phyloP scores from a whole-genome alignment of 2,797 vertebrate species.

The Tachyglossus aculeatus region DNA sequence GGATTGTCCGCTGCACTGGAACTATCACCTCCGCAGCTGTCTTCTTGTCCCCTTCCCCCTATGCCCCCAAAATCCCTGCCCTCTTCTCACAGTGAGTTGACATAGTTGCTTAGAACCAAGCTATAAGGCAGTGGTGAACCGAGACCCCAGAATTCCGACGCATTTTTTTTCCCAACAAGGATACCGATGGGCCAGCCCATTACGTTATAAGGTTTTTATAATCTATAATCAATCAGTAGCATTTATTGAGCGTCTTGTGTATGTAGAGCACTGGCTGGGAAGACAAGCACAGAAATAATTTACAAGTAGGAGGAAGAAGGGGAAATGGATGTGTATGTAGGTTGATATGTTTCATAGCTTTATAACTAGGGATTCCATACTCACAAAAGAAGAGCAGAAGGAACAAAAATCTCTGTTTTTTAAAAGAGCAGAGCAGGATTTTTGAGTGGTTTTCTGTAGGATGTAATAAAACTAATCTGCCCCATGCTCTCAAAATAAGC shows the following conservation, averaged over 20 bases:
- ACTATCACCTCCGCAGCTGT: background rate
- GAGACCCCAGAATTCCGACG: background rate
- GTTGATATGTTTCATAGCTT: conserved; percentile 49
- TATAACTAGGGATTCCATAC: conserved; percentile 24
- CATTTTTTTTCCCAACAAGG: background rate
- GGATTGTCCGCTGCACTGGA: too few relatives aligned
- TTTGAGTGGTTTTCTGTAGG: conserved; percentile 25
- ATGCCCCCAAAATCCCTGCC: background rate
- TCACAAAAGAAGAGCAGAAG: conserved; percentile 38
- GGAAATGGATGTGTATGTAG: too few relatives aligned
- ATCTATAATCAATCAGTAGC: too few relatives aligned
- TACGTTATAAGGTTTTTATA: background rate
- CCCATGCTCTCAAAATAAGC: conserved; percentile 47
- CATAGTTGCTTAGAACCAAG: too few relatives aligned
- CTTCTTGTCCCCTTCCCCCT: background rate
- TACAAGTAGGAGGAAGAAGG: too few relatives aligned
- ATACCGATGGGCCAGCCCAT: background rate
- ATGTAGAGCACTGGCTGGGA: too few relatives aligned
- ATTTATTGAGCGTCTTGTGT: too few relatives aligned
- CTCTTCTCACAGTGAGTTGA: background rate
- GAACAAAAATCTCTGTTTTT: conserved; percentile 56
- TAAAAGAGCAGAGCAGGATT: conserved; percentile 13
- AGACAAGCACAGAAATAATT: too few relatives aligned
- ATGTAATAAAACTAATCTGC: conserved; percentile 51
- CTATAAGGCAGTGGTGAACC: background rate